Base-by-base conservation (phyloP, 2,797 vertebrate species). In the Podarcis siculus region DNA sequence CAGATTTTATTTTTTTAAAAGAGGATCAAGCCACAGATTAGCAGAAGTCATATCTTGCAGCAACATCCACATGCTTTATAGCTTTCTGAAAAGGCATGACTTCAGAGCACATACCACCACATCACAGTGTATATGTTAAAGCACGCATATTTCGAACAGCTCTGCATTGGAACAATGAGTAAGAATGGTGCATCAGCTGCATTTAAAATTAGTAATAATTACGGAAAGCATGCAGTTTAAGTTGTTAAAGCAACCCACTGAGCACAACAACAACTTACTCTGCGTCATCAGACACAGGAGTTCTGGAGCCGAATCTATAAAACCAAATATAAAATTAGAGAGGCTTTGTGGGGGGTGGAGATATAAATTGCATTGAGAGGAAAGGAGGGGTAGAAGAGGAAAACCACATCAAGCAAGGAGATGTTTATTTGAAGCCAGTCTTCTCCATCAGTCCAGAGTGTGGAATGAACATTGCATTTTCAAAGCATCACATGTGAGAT, bases 201-300 rank as follows among this genome's bases (percentile, higher is more conserved):
- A 91, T 95, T 95, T 95, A 92, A 91, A 93, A 95, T 96, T 97
- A 97, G 96, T 96, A 94, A 89, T 93, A 93, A 96, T 94, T 94
- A 78, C 23, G 82, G 92, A 89, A 94, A 95, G 95, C 97, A 97
- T 97, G 97, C 97, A 95, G 94, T 94, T 95, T 96, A 96, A 95
- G 92, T 95, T 93, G 95, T 89, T 90, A 94, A 96, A 95, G 93
- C 86, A 95, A 95, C 94, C 95, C 94, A 92, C 89, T 72, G 86
- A 95, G 94, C 89, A 93, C 90, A 95, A 95, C 93, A 89, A 94
- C 91, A 95, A 99, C 98, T 99, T 99, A 99, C 98, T 98, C 98
- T 95, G 97, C 96, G 94, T 98, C 98, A 97, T 98, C 98, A 97
- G 98, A 98, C 97, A 98, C 97, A 98, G 98, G 97, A 97, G 97